Base-by-base conservation (phyloP, 2,888 invertebrate species). In the Hirtodrosophila alboralis region DNA sequence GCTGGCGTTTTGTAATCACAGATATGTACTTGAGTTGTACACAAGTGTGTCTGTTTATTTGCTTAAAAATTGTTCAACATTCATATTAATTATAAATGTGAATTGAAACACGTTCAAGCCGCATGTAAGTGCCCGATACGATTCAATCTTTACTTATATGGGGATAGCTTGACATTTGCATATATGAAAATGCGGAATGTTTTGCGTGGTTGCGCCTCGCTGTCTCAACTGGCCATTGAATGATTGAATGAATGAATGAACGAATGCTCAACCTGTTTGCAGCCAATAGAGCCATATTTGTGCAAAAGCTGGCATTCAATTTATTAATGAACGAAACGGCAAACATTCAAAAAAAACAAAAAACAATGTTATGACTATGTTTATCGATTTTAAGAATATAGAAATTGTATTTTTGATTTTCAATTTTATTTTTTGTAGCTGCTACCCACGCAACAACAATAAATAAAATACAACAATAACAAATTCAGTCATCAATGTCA, bases 1-100 rank as follows among this genome's bases (percentile, higher is more conserved):
- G n/a, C 12, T 49, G 30, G n/a, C 28, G 34, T 37, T 23, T 33
- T 57, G 40, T 43, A 47, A 65, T 59, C 45, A 51, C 23, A 23
- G 45, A 59, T 51, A 65, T 18, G 43, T 70, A 62, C 63, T 64
- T 70, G 52, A 68, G 41, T 16, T 40, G 56, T 28, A 18, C 45
- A 23, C 45, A 23, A 8, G 23, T 23, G 43, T 37, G 30, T 47
- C 33, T 36, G 33, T 47, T 45, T 36, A 6, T 31, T 23, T 34
- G 8, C 36, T 31, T 38, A 27, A 4, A 53, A 47, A 27, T 53
- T 44, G 33, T 60, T 52, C 47, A 67, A 63, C 74, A 76, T 76
- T 84, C 68, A 74, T 40, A 72, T 75, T 81, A 84, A 84, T 79
- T 86, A 78, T 63, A n/a, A n/a, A 70, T 75, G 73, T 73, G 75